Conservation (phyloP, 2,797 vertebrate genomes). For the Notoglanidium macrostoma region DNA sequence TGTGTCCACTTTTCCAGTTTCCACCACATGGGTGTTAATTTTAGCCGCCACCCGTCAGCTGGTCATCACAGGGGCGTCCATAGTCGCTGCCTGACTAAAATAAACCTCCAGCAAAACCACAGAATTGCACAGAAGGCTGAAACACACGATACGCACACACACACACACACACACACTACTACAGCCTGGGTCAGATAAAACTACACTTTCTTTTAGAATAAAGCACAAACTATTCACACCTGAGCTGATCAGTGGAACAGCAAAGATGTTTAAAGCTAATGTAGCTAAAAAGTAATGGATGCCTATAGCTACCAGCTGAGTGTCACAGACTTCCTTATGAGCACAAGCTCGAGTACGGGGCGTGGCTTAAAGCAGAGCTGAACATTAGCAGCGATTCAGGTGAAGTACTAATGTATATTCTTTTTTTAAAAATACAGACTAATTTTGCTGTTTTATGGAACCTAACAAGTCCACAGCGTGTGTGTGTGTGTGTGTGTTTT, state of each 20-base stretch:
- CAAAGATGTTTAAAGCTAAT: background rate
- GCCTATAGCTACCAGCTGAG: background rate
- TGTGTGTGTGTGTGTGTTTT: background rate
- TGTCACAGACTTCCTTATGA: background rate
- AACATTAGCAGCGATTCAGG: too few relatives aligned
- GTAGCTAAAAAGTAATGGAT: background rate
- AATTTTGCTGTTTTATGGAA: background rate
- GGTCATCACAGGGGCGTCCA: constrained; percentile 55
- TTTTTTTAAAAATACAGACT: background rate
- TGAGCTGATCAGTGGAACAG: background rate
- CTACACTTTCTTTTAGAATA: background rate
- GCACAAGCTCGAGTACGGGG: background rate
- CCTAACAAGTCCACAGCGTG: background rate
- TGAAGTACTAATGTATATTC: background rate
- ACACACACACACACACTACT: constrained; percentile 19
- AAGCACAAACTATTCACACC: constrained; percentile 1
- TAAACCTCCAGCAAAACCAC: constrained; percentile 26
- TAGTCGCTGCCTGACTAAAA: constrained; percentile 26
- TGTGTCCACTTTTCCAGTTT: constrained; percentile 66
- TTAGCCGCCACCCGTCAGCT: constrained; percentile 65
- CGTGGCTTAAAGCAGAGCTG: background rate
- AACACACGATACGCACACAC: constrained; percentile 31
- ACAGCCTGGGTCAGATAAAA: background rate
- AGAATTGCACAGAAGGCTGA: background rate
- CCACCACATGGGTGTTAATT: constrained; percentile 63